Percentiles rank a stretch among this genome's conserved stretches.
These are phyloP conservation scores for Leptopterna dolabrata DNA, from an alignment of 2,888 invertebrate species.

Conservation along the genomic window DNA sequence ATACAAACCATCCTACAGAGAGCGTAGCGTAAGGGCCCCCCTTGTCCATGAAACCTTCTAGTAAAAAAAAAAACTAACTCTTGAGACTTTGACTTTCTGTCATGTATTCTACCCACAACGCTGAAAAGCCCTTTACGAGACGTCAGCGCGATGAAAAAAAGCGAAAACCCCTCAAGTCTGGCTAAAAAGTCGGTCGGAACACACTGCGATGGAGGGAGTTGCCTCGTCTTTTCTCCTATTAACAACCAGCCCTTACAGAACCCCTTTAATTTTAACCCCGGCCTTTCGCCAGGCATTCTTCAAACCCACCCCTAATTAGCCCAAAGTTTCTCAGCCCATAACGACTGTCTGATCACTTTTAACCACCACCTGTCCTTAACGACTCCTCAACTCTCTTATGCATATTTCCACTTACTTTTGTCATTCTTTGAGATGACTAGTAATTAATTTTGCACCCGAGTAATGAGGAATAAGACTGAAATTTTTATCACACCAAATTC, in stretches of 20 bases:
- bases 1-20: no score
- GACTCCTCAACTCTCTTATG: neutral
- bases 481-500: no score
- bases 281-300: neutral
- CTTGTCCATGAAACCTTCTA: neutral
- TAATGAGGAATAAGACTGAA: neutral
- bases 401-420: neutral
- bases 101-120: neutral
- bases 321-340: constrained; percentile 10
- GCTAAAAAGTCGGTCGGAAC: neutral
- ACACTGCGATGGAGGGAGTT: neutral
- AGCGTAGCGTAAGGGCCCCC: neutral
- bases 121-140: neutral
- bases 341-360: constrained; percentile 27
- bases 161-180: neutral
- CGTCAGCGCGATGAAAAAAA: neutral
- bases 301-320: constrained; percentile 21
- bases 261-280: neutral
- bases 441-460: neutral
- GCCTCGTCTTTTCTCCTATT: neutral
- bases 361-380: constrained; percentile 19
- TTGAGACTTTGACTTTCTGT: neutral
- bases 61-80: neutral
- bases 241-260: neutral
- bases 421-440: neutral